Percentiles rank a stretch among this genome's conserved stretches.
These are phyloP conservation scores for Antedon bifida DNA, from an alignment of 35 echinoderm and acorn worm species.

Conservation along the genomic window DNA sequence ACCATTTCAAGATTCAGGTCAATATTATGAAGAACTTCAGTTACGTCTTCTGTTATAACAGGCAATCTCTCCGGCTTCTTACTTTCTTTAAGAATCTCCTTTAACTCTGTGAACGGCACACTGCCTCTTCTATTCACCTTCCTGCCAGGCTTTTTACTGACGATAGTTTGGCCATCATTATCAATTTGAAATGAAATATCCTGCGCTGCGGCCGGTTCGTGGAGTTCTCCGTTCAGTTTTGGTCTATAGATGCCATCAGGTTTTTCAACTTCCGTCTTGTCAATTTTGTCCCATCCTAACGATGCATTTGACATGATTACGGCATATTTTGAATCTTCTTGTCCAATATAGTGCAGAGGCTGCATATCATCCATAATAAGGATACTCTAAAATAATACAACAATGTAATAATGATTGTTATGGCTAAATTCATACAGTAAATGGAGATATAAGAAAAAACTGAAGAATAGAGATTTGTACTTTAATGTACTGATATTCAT, in stretches of 20 bases:
- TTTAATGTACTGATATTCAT: no score
- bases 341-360: conserved; percentile 21
- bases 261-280: conserved; percentile 20
- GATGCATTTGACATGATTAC: conserved; percentile 56
- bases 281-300: conserved; percentile 82
- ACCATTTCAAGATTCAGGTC: conserved; percentile 63
- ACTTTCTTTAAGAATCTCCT: background rate
- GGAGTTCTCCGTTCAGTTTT: background rate
- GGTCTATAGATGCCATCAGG: conserved; percentile 9
- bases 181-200: background rate
- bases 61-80: background rate
- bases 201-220: background rate
- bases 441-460: no score
- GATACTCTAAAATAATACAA: conserved; percentile 32
- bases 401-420: background rate
- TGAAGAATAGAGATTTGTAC: no score
- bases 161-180: background rate
- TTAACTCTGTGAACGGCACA: background rate
- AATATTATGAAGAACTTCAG: conserved; percentile 43
- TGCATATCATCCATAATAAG: conserved; percentile 67
- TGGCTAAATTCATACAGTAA: background rate
- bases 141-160: background rate
- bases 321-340: conserved; percentile 36
- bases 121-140: background rate
- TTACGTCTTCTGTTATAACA: conserved; percentile 9